These are phyloP conservation scores for Ctenopoma multispine DNA, from an alignment of 2,797 vertebrate genomes.

Conservation along the genomic window DNA sequence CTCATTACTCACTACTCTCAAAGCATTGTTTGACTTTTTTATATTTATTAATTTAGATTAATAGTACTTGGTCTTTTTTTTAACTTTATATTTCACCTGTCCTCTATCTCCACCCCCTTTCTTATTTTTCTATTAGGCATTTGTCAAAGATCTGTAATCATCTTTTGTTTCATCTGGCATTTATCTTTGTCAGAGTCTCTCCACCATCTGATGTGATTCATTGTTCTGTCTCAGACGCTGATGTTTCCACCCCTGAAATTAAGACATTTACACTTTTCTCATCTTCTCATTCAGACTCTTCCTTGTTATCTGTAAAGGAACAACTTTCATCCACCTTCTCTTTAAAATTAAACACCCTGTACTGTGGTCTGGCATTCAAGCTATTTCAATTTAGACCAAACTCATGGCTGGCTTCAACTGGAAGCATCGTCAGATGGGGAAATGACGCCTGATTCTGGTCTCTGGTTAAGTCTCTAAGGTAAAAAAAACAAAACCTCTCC, in stretches of 20 bases:
- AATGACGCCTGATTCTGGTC: neutral
- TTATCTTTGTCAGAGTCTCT: constrained; percentile 16
- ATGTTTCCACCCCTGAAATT: constrained; percentile 9
- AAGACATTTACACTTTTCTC: neutral
- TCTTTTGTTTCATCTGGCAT: constrained; percentile 20
- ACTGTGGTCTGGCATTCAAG: neutral
- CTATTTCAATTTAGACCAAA: neutral
- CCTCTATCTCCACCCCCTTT: neutral
- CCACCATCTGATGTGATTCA: constrained; percentile 36
- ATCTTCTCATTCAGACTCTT: neutral
- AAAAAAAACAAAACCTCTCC: too few relatives aligned
- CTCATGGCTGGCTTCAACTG: neutral
- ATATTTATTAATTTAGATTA: too few relatives aligned
- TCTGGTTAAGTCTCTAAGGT: too few relatives aligned
- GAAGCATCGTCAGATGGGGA: neutral
- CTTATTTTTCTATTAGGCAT: neutral
- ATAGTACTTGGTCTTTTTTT: neutral
- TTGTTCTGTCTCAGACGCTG: constrained; percentile 4
- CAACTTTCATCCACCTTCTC: neutral
- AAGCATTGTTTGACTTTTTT: too few relatives aligned
- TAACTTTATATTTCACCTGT: neutral
- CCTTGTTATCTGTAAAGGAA: too few relatives aligned
- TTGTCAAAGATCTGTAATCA: constrained; percentile 11
- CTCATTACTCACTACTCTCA: neutral
- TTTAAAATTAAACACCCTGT: neutral